phyloP scores from a whole-genome alignment of 2,888 invertebrate species.

The Drosophila kuntzei region DNA sequence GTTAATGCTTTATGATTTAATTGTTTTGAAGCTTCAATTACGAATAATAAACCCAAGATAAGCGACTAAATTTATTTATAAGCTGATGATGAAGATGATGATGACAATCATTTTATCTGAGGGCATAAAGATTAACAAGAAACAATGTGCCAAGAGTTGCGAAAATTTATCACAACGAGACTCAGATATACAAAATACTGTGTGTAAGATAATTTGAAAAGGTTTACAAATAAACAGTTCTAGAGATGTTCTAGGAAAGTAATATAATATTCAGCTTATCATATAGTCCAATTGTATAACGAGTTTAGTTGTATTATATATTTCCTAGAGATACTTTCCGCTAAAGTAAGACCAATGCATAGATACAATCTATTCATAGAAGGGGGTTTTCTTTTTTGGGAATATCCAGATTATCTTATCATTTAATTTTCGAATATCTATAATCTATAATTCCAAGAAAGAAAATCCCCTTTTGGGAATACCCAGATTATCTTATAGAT shows the following conservation, averaged over 20 bases:
- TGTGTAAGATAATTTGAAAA: slow-evolving; percentile 19
- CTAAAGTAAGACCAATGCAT: not conserved
- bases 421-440: not conserved
- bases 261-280: not conserved
- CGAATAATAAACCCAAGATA: not conserved
- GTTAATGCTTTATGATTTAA: not conserved
- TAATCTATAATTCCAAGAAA: too few species aligned
- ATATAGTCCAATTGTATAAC: not conserved
- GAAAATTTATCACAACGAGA: not conserved
- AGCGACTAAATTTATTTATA: not conserved
- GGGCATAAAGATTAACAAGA: slow-evolving; percentile 11
- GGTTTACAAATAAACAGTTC: not conserved
- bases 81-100: slow-evolving; percentile 3
- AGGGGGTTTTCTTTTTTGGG: not conserved
- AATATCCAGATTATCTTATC: not conserved
- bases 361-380: slow-evolving; percentile 2
- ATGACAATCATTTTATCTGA: slow-evolving; percentile 16
- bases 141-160: not conserved
- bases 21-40: not conserved
- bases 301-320: not conserved
- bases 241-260: not conserved
- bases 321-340: too few species aligned
- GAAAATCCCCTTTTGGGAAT: not conserved
- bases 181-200: not conserved
- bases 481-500: not conserved